Conservation (phyloP, 23 tunicate species). For the Trididemnum miniatum region DNA sequence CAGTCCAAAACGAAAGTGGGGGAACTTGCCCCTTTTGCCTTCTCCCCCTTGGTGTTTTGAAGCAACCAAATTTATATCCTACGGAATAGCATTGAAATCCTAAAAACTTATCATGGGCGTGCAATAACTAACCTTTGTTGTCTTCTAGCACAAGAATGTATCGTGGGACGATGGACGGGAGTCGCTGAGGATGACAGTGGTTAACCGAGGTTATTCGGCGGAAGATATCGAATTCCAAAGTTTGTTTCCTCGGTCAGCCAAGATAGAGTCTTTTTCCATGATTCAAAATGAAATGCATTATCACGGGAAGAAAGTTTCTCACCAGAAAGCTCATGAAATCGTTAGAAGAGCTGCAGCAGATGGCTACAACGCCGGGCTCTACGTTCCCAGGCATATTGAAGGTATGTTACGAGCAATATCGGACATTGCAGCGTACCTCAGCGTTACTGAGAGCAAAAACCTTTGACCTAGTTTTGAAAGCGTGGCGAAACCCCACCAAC, state of each 20-base stretch:
- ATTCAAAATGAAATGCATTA: neutral
- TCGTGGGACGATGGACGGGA: conserved; percentile 1
- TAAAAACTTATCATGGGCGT: no score
- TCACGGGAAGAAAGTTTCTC: neutral
- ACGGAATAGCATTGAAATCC: no score
- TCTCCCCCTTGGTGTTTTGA: no score
- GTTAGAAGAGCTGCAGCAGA: conserved; percentile 3
- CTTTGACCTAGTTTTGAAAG: no score
- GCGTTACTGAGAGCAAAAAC: no score
- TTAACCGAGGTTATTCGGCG: neutral
- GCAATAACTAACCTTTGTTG: no score
- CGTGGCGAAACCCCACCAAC: no score
- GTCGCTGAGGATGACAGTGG: neutral
- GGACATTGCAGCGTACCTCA: no score
- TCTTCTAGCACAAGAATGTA: neutral
- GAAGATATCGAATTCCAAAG: neutral
- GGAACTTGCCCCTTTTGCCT: no score
- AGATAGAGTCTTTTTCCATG: neutral
- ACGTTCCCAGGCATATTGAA: neutral
- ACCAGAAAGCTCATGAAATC: neutral
- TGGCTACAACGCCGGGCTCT: neutral
- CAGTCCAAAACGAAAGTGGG: no score
- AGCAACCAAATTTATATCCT: no score
- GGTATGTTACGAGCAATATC: no score
- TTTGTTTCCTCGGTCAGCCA: neutral